Conservation (phyloP, 2,113 vertebrate genomes). For the Lophura nycthemera region DNA sequence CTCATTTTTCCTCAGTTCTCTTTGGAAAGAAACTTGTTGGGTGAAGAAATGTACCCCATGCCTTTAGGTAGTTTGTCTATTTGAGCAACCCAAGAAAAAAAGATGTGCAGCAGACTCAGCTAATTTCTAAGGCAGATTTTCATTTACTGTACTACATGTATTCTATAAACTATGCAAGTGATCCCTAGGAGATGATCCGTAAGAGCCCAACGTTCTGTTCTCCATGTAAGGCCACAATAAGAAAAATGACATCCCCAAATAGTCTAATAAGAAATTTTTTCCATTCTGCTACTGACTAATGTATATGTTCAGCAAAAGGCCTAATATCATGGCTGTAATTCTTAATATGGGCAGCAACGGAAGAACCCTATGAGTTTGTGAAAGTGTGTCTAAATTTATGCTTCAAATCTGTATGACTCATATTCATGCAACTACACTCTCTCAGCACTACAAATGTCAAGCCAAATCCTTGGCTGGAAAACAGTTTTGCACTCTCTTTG, state of each 20-base stretch:
- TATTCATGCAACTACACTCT: not conserved
- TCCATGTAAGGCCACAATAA: not conserved
- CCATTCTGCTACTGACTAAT: not conserved
- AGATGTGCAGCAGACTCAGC: not conserved
- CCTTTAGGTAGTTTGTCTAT: not conserved
- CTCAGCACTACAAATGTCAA: not conserved
- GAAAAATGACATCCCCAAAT: not conserved
- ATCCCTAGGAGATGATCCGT: not conserved
- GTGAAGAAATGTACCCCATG: not conserved
- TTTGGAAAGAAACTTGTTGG: not conserved
- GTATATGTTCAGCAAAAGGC: not conserved
- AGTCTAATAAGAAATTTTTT: not conserved
- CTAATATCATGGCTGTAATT: not conserved
- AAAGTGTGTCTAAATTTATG: not conserved
- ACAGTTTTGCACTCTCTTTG: not conserved
- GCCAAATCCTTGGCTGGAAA: not conserved
- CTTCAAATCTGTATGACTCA: not conserved
- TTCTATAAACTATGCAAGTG: not conserved
- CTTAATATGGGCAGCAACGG: not conserved
- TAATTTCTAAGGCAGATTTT: not conserved
- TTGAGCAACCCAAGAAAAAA: not conserved
- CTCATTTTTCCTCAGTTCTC: not conserved
- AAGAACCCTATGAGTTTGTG: not conserved
- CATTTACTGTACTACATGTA: not conserved
- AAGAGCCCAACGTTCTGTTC: not conserved